Percentiles rank a stretch among this genome's conserved stretches.
Conservation (phyloP, 2,113 vertebrate species). For the Heptranchias perlo region DNA sequence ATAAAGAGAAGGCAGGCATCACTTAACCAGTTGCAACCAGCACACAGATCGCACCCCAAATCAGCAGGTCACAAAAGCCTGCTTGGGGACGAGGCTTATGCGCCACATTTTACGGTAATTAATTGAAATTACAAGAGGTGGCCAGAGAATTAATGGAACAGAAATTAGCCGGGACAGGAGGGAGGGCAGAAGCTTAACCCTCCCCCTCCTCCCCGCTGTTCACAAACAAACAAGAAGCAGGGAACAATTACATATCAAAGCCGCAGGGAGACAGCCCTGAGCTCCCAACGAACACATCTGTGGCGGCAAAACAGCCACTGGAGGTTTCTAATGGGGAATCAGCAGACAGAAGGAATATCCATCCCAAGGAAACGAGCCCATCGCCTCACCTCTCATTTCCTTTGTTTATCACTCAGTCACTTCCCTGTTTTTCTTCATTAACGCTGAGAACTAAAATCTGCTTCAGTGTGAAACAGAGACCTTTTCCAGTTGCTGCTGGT, state of each 20-base stretch:
- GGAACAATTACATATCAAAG: background rate
- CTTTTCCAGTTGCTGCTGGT: background rate
- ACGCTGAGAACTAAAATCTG: background rate
- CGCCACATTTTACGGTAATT: background rate
- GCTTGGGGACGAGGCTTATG: background rate
- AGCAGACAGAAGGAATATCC: background rate
- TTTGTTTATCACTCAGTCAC: background rate
- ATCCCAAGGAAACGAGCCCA: background rate
- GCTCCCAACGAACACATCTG: background rate
- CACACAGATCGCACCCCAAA: too few relatives aligned
- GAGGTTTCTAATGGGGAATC: background rate
- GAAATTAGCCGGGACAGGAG: background rate
- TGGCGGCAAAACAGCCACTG: background rate
- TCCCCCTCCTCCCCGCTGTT: background rate
- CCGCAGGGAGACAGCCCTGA: background rate
- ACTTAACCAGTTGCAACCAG: background rate
- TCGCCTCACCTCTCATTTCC: background rate
- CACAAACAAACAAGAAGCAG: background rate
- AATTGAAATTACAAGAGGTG: background rate
- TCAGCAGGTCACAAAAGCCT: background rate
- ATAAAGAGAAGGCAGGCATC: too few relatives aligned
- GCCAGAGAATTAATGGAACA: background rate
- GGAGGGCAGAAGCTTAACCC: background rate
- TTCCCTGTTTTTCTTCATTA: background rate
- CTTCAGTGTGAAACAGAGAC: background rate